Conservation (phyloP, 1,140 invertebrate species). For the Octopus sinensis region DNA sequence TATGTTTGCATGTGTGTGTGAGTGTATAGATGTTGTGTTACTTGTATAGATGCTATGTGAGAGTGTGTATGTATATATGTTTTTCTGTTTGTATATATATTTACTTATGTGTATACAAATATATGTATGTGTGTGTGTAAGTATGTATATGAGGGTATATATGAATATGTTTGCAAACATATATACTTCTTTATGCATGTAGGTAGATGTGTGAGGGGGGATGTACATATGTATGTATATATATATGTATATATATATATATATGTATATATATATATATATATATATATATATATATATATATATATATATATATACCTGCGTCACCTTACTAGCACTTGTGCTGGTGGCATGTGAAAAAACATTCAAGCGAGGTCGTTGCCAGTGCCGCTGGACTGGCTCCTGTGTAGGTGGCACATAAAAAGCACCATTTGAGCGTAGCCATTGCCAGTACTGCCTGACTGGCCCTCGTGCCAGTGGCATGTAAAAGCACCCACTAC, state of each 20-base stretch:
- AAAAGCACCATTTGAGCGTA: too few species aligned
- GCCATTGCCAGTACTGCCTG: too few species aligned
- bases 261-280: neutral
- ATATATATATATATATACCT: too few species aligned
- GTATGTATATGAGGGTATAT: neutral
- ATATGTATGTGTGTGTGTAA: neutral
- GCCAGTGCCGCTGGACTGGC: too few species aligned
- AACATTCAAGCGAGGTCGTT: too few species aligned
- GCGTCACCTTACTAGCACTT: too few species aligned
- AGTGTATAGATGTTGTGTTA: neutral
- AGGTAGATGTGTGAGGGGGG: neutral
- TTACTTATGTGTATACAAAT: neutral
- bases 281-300: too few species aligned
- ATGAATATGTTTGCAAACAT: neutral
- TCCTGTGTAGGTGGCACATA: too few species aligned
- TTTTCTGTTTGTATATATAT: neutral
- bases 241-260: neutral
- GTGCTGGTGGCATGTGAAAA: too few species aligned
- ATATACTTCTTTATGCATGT: neutral
- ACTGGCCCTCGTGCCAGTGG: too few species aligned
- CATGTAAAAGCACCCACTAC: too few species aligned
- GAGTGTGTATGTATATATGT: neutral
- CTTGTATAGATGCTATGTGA: neutral
- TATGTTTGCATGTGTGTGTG: neutral
- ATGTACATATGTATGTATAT: neutral